phyloP scores from a whole-genome alignment of 2,888 invertebrate genomes.

The Heliconius cydno region DNA sequence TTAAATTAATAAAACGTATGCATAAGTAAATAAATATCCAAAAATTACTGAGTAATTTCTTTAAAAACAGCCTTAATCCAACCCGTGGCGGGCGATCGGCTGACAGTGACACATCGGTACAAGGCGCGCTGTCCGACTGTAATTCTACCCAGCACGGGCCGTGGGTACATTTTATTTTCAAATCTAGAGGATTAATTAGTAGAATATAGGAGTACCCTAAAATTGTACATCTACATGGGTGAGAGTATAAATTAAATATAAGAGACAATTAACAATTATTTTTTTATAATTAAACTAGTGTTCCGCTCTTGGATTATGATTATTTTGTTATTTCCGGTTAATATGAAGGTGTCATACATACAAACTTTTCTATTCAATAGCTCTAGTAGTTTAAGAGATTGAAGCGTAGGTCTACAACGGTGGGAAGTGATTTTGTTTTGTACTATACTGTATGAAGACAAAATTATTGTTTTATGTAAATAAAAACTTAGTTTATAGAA shows the following conservation, averaged over 20 bases:
- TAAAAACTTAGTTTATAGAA: no score
- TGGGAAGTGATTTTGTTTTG: no score
- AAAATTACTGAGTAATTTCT: constrained; percentile 70
- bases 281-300: not conserved
- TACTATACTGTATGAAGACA: no score
- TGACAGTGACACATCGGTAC: constrained; percentile 84
- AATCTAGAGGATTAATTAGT: constrained; percentile 68
- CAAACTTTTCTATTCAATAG: not conserved
- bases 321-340: not conserved
- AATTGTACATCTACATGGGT: not conserved
- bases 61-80: constrained; percentile 78
- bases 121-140: constrained; percentile 78
- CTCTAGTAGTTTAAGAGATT: no score
- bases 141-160: constrained; percentile 72
- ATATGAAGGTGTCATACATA: not conserved
- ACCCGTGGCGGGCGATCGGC: constrained; percentile 66
- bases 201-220: constrained; percentile 48
- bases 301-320: not conserved
- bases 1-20: constrained; percentile 33
- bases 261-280: not conserved
- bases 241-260: not conserved
- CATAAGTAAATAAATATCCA: constrained; percentile 46
- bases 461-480: no score
- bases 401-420: no score
- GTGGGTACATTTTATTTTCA: constrained; percentile 68